Percentiles rank a stretch among this genome's conserved stretches.
Conservation (phyloP, 1,140 invertebrate species). For the Pogonomyrmex californicus region DNA sequence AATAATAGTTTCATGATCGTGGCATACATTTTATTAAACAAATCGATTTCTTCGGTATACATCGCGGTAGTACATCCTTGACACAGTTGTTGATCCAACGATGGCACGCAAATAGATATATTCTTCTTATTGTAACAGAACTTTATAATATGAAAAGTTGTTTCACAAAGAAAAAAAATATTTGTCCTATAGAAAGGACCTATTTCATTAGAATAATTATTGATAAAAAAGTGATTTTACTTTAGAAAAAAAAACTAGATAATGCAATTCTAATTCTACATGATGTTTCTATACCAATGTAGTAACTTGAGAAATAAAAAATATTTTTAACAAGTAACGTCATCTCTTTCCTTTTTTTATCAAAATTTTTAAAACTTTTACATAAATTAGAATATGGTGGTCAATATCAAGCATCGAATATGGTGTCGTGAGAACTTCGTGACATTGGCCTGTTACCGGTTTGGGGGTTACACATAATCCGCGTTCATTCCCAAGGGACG, state of each 20-base stretch:
- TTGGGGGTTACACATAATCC: constrained; percentile 20
- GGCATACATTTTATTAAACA: constrained; percentile 70
- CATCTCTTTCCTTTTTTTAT: not conserved
- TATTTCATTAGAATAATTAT: not conserved
- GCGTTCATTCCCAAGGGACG: not conserved
- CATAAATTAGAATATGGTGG: not conserved
- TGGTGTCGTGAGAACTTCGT: constrained; percentile 28
- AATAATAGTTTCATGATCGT: constrained; percentile 22
- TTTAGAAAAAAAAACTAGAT: not conserved
- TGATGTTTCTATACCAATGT: not conserved
- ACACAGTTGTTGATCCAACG: constrained; percentile 64
- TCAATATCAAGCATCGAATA: not conserved
- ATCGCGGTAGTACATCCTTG: constrained; percentile 58
- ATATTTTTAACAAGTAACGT: not conserved
- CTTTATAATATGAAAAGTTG: not conserved
- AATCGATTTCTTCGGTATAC: constrained; percentile 70
- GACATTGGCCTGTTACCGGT: not conserved
- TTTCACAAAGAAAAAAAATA: not conserved
- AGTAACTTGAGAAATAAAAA: not conserved
- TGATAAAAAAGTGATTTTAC: not conserved
- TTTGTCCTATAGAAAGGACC: not conserved
- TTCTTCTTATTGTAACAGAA: constrained; percentile 13
- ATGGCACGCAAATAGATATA: constrained; percentile 47
- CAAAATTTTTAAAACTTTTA: not conserved
- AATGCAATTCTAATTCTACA: no score